Percentiles rank a stretch among this genome's conserved stretches.
Evolutionary conservation across 2,888 invertebrate genomes (phyloP).

Genomic region (Trisateles emortualis): DNA sequence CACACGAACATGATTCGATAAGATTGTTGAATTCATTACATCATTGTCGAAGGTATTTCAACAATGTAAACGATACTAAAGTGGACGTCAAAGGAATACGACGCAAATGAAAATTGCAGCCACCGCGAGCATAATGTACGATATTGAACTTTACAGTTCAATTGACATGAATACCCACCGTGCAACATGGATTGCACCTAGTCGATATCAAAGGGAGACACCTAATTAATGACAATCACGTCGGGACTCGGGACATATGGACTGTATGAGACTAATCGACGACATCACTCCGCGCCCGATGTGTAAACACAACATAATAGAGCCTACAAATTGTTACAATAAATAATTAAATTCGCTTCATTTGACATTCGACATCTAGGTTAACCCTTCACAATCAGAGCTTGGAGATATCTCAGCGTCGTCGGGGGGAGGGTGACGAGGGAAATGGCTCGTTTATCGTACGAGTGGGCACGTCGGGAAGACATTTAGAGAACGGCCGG

Average conservation of each 20-base stretch:
- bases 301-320: slow-evolving; percentile 2
- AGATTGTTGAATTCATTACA: neutral
- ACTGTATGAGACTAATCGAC: neutral
- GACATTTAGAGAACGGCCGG: slow-evolving; percentile 3
- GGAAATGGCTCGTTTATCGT: slow-evolving; percentile 2
- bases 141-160: slow-evolving; percentile 1
- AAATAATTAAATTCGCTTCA: slow-evolving; percentile 8
- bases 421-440: neutral
- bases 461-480: slow-evolving; percentile 10
- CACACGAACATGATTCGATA: too few relatives aligned
- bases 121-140: neutral
- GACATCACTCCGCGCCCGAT: neutral
- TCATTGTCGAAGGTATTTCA: neutral
- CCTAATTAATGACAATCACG: neutral
- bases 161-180: neutral
- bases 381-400: slow-evolving; percentile 3
- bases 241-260: neutral
- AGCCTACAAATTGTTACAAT: slow-evolving; percentile 2
- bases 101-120: neutral
- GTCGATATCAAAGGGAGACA: too few relatives aligned
- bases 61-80: slow-evolving; percentile 5
- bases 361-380: slow-evolving; percentile 8
- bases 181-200: too few relatives aligned
- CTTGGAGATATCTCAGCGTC: neutral
- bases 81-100: slow-evolving; percentile 4